Percentiles rank a stretch among this genome's conserved stretches.
Conservation (phyloP, 2,797 vertebrate species). For the Neopelma chrysocephalum region DNA sequence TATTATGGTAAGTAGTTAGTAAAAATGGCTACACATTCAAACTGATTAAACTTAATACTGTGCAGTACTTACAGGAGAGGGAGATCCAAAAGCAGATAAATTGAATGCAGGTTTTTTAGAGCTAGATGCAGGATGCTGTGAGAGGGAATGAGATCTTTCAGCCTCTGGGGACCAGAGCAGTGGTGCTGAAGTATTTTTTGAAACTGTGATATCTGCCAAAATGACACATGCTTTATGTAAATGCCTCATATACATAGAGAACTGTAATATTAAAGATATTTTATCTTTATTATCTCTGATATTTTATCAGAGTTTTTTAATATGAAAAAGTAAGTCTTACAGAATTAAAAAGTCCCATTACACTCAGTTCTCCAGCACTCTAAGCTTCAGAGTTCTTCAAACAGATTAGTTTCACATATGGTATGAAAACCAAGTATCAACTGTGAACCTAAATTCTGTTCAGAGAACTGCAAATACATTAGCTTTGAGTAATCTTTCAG, state of each 20-base stretch:
- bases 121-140: constrained; percentile 83
- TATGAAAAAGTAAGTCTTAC: neutral
- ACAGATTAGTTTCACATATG: neutral
- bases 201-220: constrained; percentile 88
- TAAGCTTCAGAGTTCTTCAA: neutral
- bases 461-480: neutral
- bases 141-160: constrained; percentile 85
- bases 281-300: too few species aligned
- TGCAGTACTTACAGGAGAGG: constrained; percentile 77
- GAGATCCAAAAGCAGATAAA: constrained; percentile 89
- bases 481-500: neutral
- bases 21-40: constrained; percentile 9
- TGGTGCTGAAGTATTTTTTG: constrained; percentile 87
- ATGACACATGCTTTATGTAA: neutral
- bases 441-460: neutral
- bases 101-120: constrained; percentile 96
- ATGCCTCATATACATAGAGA: neutral
- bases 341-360: neutral
- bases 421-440: neutral
- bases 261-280: neutral
- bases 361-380: neutral
- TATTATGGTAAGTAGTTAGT: constrained; percentile 20
- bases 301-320: neutral
- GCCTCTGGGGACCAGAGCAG: constrained; percentile 92
- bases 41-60: neutral